Evolutionary conservation across 2,113 vertebrate genomes (phyloP), one percentile per base, ranked within the genome.

Genomic region (Actenoides hombroni): DNA sequence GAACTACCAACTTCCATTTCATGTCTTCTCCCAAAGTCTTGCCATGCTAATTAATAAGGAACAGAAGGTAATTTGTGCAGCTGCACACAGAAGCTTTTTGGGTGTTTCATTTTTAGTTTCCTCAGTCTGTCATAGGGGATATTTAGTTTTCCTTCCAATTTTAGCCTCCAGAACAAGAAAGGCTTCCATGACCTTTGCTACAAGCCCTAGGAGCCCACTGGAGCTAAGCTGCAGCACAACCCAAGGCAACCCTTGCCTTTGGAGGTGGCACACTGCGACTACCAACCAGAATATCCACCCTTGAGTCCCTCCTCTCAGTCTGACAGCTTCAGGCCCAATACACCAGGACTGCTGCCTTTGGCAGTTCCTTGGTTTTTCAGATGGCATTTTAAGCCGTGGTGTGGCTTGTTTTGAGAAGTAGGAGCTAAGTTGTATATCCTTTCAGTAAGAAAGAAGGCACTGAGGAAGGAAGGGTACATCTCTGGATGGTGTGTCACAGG

Each of bases 91-190:
- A 77, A 80, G 64, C 9, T 91, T 84, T 78, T 63, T 63, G 56
- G 13, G 28, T 53, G 69, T 68, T 77, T 90, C 60, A 35, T 81
- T 86, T 64, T 86, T 96, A 0, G 1, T 40, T 95, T 87, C 91
- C 74, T 86, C 85, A 94, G 83, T 35, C 75, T 92, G 53, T 91
- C 76, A 59, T 57, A 51, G 24, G 8, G 26, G 31, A 16, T 9
- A 86, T 92, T 85, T 87, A 65, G 95, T 90, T 92, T 93, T 97
- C 69, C 42, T 96, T 86, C 67, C 70, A 82, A 9, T 79, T 76
- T 92, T 90, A 96, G 64, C 48, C 46, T 80, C 54, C 68, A 65
- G 71, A 97, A 95, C 28, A 93, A 83, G 94, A 94, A 23, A 78
- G 60, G 11, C 67, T 96, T 94, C 82, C 57, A 25, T 23, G 77